Evolutionary conservation across 2,797 vertebrate genomes (phyloP).

Genomic region (Cuculus canorus): DNA sequence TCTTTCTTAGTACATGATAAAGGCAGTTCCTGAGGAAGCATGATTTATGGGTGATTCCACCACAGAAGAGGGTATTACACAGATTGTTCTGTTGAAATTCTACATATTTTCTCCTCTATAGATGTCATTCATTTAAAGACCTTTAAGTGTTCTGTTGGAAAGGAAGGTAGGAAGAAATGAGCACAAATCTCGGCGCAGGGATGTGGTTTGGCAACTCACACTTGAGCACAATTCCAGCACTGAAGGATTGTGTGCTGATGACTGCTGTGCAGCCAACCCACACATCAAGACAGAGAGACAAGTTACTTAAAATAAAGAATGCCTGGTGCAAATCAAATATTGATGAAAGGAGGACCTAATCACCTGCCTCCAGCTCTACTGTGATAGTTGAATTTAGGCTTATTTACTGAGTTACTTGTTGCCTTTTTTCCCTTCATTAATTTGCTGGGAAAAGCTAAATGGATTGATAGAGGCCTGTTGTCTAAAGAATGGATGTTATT

Average conservation of each 20-base stretch:
- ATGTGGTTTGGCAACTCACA: slow-evolving; percentile 35
- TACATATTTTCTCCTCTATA: neutral
- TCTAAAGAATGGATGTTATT: neutral
- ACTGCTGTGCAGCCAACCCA: slow-evolving; percentile 45
- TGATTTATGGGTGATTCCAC: neutral
- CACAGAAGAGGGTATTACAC: neutral
- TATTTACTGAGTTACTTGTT: slow-evolving; percentile 65
- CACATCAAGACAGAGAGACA: slow-evolving; percentile 51
- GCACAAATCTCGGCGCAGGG: neutral
- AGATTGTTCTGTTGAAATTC: neutral
- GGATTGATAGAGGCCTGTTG: neutral
- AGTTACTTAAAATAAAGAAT: slow-evolving; percentile 62
- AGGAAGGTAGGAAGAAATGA: neutral
- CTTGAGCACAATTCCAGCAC: neutral
- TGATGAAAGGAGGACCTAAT: slow-evolving; percentile 61
- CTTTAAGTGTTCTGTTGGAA: neutral
- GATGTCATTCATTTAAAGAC: neutral
- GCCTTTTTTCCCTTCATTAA: slow-evolving; percentile 46
- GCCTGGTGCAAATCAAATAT: slow-evolving; percentile 69
- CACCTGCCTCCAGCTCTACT: slow-evolving; percentile 13
- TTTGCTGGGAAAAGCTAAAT: slow-evolving; percentile 33
- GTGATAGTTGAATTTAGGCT: slow-evolving; percentile 28
- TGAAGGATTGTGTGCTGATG: slow-evolving; percentile 2
- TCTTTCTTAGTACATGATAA: neutral
- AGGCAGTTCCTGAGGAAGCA: neutral